Conservation (phyloP, 2,113 vertebrate genomes). For the Dipodomys stephensi region DNA sequence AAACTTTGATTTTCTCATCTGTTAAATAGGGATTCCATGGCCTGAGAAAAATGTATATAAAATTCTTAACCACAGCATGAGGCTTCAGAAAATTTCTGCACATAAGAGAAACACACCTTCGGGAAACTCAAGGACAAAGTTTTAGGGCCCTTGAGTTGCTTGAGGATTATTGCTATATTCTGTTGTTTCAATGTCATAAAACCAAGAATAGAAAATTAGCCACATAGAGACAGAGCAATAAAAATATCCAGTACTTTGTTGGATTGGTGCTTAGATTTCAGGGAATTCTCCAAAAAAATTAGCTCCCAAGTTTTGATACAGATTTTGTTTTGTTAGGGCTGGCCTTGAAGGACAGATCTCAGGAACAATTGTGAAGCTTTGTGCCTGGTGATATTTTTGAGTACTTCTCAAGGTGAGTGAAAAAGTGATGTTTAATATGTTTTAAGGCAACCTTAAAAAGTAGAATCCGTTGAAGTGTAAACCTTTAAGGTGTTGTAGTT, state of each 20-base stretch:
- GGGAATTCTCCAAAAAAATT: constrained; percentile 12
- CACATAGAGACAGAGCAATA: not conserved
- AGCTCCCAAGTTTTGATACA: constrained; percentile 30
- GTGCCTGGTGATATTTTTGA: constrained; percentile 36
- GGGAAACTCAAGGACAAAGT: not conserved
- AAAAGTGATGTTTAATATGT: constrained; percentile 57
- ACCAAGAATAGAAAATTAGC: not conserved
- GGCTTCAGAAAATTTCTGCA: not conserved
- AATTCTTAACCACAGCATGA: not conserved
- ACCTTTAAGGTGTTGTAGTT: constrained; percentile 57
- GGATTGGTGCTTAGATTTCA: not conserved
- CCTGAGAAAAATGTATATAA: constrained; percentile 2
- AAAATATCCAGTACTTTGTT: not conserved
- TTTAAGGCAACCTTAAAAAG: constrained; percentile 69
- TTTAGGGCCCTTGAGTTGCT: not conserved
- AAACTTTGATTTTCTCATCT: not conserved
- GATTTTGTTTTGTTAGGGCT: not conserved
- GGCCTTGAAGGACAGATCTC: not conserved
- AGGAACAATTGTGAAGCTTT: constrained; percentile 3
- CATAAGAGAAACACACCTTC: not conserved
- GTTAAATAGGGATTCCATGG: not conserved
- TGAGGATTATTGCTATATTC: not conserved
- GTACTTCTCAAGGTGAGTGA: constrained; percentile 61
- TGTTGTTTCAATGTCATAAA: not conserved
- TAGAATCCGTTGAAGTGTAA: constrained; percentile 39